Base-by-base conservation (phyloP, 1,140 invertebrate genomes). In the Melanaphis sacchari region DNA sequence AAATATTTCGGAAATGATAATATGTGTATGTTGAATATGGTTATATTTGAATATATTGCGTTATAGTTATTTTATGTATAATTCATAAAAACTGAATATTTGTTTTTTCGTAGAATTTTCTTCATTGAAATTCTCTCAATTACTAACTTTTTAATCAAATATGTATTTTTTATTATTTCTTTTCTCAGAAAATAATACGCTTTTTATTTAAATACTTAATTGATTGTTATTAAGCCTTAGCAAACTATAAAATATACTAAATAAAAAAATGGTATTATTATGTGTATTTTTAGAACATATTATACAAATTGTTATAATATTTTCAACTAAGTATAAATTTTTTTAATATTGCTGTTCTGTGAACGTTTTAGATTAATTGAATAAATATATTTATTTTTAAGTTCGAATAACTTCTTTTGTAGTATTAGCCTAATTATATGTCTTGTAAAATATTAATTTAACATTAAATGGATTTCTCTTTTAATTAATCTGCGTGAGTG, bases 401-500 rank as follows among this genome's bases (percentile, higher is more conserved):
- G 59, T 76, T 76, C 59, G 36, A 76, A 76, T 76, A 76, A 76
- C 3, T 76, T 76, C 59, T 76, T 76, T 76, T 76, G 59, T 76
- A 76, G 36, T 36, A 76, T 76, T n/a, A 76, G 59, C 59, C 59
- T 76, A n/a, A 76, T 76, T 76, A 15, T 76, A 76, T 76, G 36
- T 76, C 59, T 76, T 76, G 31, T 76, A 76, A 76, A 76, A 76
- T 76, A 76, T 76, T 76, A 76, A 76, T n/a, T 76, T 21, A 76
- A 76, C 59, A 76, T 76, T 76, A 76, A 76, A 76, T 40, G 38
- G 22, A 82, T 38, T 82, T 82, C 36, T 82, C 38, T 82, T 82
- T 82, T 82, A 38, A 82, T 82, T 82, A 82, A 82, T 82, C 22
- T 85, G 40, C 22, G 31, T 85, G 84, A 85, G 38, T 85, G 84